Base-by-base conservation (phyloP, 2,888 invertebrate genomes). In the Metopia argyrocephala region DNA sequence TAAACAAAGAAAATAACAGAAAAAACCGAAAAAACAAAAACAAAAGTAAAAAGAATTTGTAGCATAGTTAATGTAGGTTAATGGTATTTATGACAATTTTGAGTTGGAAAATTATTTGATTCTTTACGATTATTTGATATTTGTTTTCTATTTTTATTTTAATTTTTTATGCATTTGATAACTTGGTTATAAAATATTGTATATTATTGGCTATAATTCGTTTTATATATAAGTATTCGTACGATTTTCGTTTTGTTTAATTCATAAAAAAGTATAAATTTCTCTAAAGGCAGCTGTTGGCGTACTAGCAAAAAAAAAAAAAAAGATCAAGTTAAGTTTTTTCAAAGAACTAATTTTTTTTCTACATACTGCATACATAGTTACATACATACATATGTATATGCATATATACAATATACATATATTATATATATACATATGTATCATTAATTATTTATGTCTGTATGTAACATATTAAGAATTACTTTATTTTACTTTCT, bases 1-100 rank as follows among this genome's bases (percentile, higher is more conserved):
- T 12, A 62, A 48, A 12, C 12, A 69, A 23, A 46, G 23, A 45
- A 59, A 62, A 45, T 52, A 15, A 73, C 12, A 46, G 52, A 61
- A 62, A 73, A n/a, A 73, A 54, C 61, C 0, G 25, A 61, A n/a
- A n/a, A n/a, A n/a, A n/a, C n/a, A n/a, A n/a, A n/a, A n/a, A n/a
- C n/a, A n/a, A n/a, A n/a, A n/a, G n/a, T n/a, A 12, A 76, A 65
- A 56, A 62, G 56, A 80, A 62, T 76, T 80, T 80, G 80, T 76
- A 80, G 80, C 80, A 76, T 62, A 80, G 80, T 68, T 80, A 80
- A 80, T 80, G 71, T 73, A 79, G 76, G 71, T 76, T 80, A 68
- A 80, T 80, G 80, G 71, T 76, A 56, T 71, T 78, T 78, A 78
- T 78, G 76, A 71, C 66, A 76, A 73, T 52, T 80, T 76, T 66